Percentiles rank a stretch among this genome's conserved stretches.
These are phyloP conservation scores for Odontothrips loti DNA, from an alignment of 2,888 invertebrate genomes.

Conservation along the genomic window DNA sequence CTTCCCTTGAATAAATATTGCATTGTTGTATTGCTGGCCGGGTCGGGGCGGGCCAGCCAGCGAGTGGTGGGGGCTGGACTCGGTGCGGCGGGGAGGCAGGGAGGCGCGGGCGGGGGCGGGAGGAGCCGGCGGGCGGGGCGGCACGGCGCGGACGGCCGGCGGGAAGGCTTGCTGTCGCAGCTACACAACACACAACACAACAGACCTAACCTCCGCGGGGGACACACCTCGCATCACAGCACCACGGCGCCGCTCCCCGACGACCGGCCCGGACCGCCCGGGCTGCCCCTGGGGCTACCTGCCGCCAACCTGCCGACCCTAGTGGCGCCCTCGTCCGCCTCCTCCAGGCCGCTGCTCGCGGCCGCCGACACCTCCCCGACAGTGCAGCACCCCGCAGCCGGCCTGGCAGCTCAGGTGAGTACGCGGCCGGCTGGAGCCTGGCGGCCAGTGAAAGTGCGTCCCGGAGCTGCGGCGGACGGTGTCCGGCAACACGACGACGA, in stretches of 20 bases:
- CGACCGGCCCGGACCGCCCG: not conserved
- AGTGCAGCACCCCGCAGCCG: constrained; percentile 23
- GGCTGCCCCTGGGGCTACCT: not conserved
- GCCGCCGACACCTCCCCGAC: constrained; percentile 18
- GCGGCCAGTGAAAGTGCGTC: not conserved
- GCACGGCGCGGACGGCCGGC: not conserved
- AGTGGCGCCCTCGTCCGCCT: not conserved
- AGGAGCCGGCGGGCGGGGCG: too few species aligned
- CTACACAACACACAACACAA: constrained; percentile 22
- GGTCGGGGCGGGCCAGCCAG: not conserved
- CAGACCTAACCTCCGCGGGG: constrained; percentile 1
- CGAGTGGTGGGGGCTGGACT: not conserved
- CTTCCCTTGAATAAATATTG: constrained; percentile 26
- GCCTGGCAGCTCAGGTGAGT: constrained; percentile 22
- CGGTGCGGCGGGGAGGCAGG: not conserved
- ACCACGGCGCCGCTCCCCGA: not conserved
- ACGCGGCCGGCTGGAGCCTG: not conserved
- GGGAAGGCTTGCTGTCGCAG: not conserved
- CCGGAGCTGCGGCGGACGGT: too few species aligned
- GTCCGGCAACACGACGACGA: too few species aligned
- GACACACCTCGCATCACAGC: not conserved
- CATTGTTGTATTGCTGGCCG: constrained; percentile 18
- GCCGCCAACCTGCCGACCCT: not conserved
- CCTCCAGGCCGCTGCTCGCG: not conserved
- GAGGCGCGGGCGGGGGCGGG: not conserved